Base-by-base conservation (phyloP, 30 jellyfish, hydroid and myxozoan genomes). In the Pelagia noctiluca region DNA sequence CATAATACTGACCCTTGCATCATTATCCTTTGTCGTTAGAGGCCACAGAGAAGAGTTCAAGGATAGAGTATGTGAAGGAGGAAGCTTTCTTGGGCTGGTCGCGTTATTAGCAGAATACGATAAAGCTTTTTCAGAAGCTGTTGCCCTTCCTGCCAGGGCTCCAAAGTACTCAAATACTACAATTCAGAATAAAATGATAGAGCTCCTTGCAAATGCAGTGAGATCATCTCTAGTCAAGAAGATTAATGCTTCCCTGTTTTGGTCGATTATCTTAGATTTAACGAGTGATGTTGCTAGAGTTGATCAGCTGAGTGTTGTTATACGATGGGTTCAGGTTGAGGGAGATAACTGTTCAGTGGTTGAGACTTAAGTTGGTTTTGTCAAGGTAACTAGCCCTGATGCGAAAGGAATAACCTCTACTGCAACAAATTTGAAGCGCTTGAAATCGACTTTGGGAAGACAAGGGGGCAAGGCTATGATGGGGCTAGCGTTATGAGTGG, bases 11-110 rank as follows among this genome's bases (percentile, higher is more conserved):
- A 83, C 76, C 32, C 73, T 53, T 76, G 46, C 38, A 83, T 22
- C 76, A 1, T 54, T 83, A 49, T 34, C 57, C 38, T 72, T 83
- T 61, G 86, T 71, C 52, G 48, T 83, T 1, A 37, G 72, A 21
- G 80, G 86, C 25, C 85, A 65, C 47, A 25, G 66, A 19, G 91
- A 65, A 47, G 63, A 64, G 67, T 75, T 28, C 71, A 8, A 19
- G 16, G 91, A 81, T 19, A 38, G 71, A 35, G 31, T 26, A 29
- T 81, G 91, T 64, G 70, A 64, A 49, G 78, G 91, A 26, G 91
- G 91, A 19, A 81, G 68, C 64, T 64, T 81, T 70, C 69, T 70
- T 33, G 86, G 81, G 19, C 21, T 83, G 64, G 93, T 67, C 35
- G 60, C 87, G 0, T 50, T 83, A 65, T 48, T 83, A 32, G 93